Evolutionary conservation across 2,113 vertebrate species (phyloP).

Genomic region (Patagioenas fasciata): DNA sequence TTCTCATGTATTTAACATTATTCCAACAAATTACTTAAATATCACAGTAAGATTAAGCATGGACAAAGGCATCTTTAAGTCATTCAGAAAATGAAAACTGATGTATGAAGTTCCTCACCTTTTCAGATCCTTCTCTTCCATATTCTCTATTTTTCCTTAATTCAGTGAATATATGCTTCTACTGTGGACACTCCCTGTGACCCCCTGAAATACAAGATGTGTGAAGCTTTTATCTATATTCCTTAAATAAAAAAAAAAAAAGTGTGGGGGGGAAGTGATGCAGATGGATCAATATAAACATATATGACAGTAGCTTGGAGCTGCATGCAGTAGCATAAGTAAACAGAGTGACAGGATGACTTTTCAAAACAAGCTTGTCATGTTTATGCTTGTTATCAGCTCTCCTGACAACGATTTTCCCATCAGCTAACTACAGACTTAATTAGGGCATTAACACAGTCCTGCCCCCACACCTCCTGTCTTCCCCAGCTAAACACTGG

Average conservation of each 20-base stretch:
- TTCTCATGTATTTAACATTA: background rate
- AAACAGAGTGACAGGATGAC: conserved; percentile 60
- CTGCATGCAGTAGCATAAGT: conserved; percentile 55
- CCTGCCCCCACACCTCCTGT: conserved; percentile 17
- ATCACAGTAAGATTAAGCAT: background rate
- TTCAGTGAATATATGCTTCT: background rate
- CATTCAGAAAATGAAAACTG: background rate
- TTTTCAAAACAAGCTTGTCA: conserved; percentile 66
- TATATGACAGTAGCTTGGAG: conserved; percentile 63
- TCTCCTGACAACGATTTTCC: conserved; percentile 58
- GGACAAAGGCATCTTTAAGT: background rate
- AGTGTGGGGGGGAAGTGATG: background rate
- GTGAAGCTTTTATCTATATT: conserved; percentile 32
- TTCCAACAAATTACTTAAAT: background rate
- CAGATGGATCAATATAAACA: conserved; percentile 50
- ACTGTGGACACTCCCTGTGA: background rate
- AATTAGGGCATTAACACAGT: conserved; percentile 60
- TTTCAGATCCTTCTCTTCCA: background rate
- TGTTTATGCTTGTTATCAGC: conserved; percentile 58
- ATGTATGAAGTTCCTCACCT: background rate
- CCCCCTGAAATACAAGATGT: background rate
- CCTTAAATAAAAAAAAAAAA: background rate
- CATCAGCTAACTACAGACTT: conserved; percentile 67
- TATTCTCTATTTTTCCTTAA: background rate
- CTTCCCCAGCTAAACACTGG: background rate